Conservation (phyloP, 2,113 vertebrate species). For the Theropithecus gelada region DNA sequence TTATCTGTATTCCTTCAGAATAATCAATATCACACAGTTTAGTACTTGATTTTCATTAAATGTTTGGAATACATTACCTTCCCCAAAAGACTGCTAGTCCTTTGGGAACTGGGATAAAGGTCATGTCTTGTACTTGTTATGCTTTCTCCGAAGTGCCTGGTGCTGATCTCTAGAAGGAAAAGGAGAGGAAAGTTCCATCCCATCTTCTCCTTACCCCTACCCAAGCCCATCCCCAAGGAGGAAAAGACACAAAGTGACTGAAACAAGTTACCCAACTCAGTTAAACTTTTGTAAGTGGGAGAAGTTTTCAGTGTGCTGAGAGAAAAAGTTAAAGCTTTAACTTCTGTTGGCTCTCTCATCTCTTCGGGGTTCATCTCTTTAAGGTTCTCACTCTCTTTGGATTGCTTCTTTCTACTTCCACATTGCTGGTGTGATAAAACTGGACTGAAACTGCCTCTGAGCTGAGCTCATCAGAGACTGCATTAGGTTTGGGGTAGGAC, state of each 20-base stretch:
- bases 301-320: background rate
- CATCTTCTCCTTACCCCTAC: background rate
- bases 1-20: conserved; percentile 34
- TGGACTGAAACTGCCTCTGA: background rate
- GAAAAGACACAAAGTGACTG: background rate
- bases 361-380: background rate
- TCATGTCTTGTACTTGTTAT: background rate
- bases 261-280: background rate
- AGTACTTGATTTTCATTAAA: background rate
- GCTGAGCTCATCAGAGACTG: background rate
- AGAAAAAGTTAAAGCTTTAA: background rate
- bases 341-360: background rate
- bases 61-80: background rate
- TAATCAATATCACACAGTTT: conserved; percentile 14
- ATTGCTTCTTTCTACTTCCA: background rate
- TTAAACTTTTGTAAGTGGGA: background rate
- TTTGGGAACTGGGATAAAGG: conserved; percentile 14
- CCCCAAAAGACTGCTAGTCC: background rate
- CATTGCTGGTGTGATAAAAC: background rate
- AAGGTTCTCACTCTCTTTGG: background rate
- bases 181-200: background rate
- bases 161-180: background rate
- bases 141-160: background rate
- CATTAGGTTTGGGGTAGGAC: background rate
- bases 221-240: background rate